phyloP scores from a whole-genome alignment of 2,113 vertebrate species.

The Gymnarchus niloticus region DNA sequence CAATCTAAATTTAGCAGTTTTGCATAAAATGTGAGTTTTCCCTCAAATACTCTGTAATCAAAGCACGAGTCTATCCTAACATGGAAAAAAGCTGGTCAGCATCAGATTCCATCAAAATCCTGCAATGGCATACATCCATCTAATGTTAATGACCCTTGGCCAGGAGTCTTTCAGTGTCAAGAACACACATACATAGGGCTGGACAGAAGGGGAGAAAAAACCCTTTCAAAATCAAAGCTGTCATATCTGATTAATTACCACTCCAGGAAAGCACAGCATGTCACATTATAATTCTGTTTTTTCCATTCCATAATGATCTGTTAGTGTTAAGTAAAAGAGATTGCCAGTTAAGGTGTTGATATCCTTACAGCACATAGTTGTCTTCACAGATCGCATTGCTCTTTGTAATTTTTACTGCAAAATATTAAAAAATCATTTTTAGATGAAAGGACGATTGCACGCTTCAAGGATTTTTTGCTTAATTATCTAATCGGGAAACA shows the following conservation, averaged over 20 bases:
- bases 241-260: slow-evolving; percentile 9
- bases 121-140: slow-evolving; percentile 7
- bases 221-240: background rate
- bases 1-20: background rate
- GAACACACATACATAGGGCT: background rate
- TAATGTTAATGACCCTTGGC: background rate
- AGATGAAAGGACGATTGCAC: background rate
- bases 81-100: background rate
- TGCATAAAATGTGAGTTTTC: background rate
- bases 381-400: background rate
- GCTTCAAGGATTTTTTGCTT: background rate
- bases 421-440: background rate
- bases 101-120: background rate
- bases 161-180: background rate
- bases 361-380: background rate
- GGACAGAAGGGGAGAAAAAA: background rate
- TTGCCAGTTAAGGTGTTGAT: background rate
- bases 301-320: slow-evolving; percentile 6
- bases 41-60: too few species aligned
- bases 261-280: background rate
- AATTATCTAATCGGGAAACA: background rate
- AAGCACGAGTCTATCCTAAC: background rate
- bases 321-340: slow-evolving; percentile 15
- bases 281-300: slow-evolving; percentile 12
- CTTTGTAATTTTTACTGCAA: background rate